These are phyloP conservation scores for Nebria ingens DNA, from an alignment of 1,140 invertebrate species.

Conservation along the genomic window DNA sequence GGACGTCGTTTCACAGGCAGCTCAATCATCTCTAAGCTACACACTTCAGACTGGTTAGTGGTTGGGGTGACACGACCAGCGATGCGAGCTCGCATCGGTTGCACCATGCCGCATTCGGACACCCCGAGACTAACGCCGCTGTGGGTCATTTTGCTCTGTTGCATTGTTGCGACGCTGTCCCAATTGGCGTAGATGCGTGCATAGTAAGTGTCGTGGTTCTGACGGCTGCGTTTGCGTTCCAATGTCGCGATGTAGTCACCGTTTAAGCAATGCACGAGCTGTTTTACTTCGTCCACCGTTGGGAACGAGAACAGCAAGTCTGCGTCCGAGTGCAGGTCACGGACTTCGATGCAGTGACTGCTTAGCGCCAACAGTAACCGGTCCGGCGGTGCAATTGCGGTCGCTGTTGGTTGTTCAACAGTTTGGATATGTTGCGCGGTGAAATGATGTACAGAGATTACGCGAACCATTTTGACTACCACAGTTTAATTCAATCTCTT, in stretches of 20 bases:
- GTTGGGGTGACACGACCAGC: constrained; percentile 56
- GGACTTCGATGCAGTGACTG: constrained; percentile 51
- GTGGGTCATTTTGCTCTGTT: constrained; percentile 33
- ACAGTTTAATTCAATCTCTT: no score
- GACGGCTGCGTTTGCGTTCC: constrained; percentile 47
- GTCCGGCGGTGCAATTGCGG: constrained; percentile 43
- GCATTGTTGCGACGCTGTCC: constrained; percentile 35
- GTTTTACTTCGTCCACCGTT: constrained; percentile 50
- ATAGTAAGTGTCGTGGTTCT: constrained; percentile 41
- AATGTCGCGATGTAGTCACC: constrained; percentile 53
- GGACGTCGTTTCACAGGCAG: constrained; percentile 46
- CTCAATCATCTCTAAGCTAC: constrained; percentile 57
- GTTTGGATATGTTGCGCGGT: constrained; percentile 50
- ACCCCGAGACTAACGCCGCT: constrained; percentile 29
- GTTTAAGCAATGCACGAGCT: constrained; percentile 45
- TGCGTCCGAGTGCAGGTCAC: constrained; percentile 38
- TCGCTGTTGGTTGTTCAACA: constrained; percentile 53
- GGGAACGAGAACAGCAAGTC: constrained; percentile 46
- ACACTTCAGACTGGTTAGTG: constrained; percentile 40
- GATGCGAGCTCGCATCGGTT: constrained; percentile 56
- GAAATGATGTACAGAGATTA: constrained; percentile 61
- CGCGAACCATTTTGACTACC: constrained; percentile 53
- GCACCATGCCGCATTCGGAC: constrained; percentile 37
- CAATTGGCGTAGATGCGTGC: constrained; percentile 56
- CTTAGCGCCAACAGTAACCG: constrained; percentile 43